Base-by-base conservation (phyloP, 2,113 vertebrate species). In the Corythaixoides concolor region DNA sequence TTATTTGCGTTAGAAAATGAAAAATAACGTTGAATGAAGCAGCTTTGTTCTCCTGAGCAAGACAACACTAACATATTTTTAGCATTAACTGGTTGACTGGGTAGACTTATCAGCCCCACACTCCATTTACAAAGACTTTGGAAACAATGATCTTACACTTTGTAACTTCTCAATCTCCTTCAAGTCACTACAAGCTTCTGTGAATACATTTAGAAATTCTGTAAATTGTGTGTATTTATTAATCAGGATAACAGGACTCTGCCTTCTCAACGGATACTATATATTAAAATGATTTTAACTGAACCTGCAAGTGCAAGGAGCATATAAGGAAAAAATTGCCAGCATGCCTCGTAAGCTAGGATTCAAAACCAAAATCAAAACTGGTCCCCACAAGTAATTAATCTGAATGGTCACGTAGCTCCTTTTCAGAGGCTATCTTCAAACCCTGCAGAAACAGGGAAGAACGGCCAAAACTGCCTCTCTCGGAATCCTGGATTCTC, bases 1-100 rank as follows among this genome's bases (percentile, higher is more conserved):
- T 91, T 66, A 73, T 95, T 92, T 95, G 58, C 77, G 53, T 73
- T 73, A 91, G 26, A 69, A 50, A 96, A 85, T 95, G 60, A 93
- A 94, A 92, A 92, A 50, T 53, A 68, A 11, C 49, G 32, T 28
- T 84, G 58, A 88, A 78, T 73, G 56, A 78, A 78, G 41, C 41
- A 60, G 28, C 67, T 39, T 43, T 82, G 53, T 64, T 73, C 84
- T 73, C 64, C 80, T 89, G 43, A 60, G 35, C 56, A 75, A 66
- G 52, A 50, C n/a, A 90, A 72, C n/a, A 79, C 27, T 45, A 60
- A 43, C 1, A 17, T 49, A 60, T 68, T 91, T 92, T 94, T 75
- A 79, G 62, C 33, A 76, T 68, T 75, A 82, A 89, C 2, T 80
- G 28, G 4, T 12, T 89, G 68, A 53, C 68, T 92, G 69, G 59